phyloP scores from a whole-genome alignment of 2,888 invertebrate species.

The Drosophila nr. perissopoda region DNA sequence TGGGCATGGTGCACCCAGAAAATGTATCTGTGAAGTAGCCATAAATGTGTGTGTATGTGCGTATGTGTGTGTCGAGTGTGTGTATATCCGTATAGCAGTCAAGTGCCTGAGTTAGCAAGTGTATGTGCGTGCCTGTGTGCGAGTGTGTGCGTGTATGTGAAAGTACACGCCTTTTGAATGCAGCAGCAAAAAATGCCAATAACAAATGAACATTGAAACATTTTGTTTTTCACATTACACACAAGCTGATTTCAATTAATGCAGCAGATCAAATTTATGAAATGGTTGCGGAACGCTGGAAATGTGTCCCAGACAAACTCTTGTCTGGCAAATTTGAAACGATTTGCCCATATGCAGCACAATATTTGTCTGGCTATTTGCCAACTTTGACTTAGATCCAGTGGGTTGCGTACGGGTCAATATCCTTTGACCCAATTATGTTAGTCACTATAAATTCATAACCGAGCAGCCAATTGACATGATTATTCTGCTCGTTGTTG shows the following conservation, averaged over 20 bases:
- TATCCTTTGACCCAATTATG: slow-evolving; percentile 83
- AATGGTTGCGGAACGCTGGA: slow-evolving; percentile 33
- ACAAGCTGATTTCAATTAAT: slow-evolving; percentile 9
- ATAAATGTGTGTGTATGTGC: slow-evolving; percentile 30
- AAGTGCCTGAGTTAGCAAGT: slow-evolving; percentile 28
- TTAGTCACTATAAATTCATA: slow-evolving; percentile 54
- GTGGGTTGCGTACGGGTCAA: slow-evolving; percentile 71
- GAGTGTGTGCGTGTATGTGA: slow-evolving; percentile 34
- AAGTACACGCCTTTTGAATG: slow-evolving; percentile 67
- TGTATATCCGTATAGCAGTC: slow-evolving; percentile 39
- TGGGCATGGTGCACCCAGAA: slow-evolving; percentile 48
- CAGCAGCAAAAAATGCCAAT: slow-evolving; percentile 52
- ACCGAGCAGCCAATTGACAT: slow-evolving; percentile 66
- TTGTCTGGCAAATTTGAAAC: slow-evolving; percentile 48
- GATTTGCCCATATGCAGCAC: slow-evolving; percentile 29
- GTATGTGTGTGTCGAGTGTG: slow-evolving; percentile 29
- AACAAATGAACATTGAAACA: slow-evolving; percentile 47
- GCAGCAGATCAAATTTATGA: slow-evolving; percentile 23
- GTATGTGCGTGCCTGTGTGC: slow-evolving; percentile 25
- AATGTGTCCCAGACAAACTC: slow-evolving; percentile 56
- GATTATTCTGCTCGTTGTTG: slow-evolving; percentile 37
- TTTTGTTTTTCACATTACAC: slow-evolving; percentile 21
- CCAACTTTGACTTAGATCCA: slow-evolving; percentile 31
- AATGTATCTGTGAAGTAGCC: slow-evolving; percentile 69
- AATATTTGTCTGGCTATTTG: slow-evolving; percentile 46